Evolutionary conservation across 2,113 vertebrate genomes (phyloP).

Genomic region (zebrafish (Danio rerio)): GRCz12tu NC_133182.1:75088001-75088500

Average conservation of each 20-base stretch:
- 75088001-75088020: slow-evolving; percentile 8
- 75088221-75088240: slow-evolving; percentile 1
- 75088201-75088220: neutral
- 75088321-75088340: neutral
- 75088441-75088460: slow-evolving; percentile 23
- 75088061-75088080: neutral
- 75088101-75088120: slow-evolving; percentile 4
- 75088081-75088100: neutral
- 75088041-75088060: slow-evolving; percentile 8
- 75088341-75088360: neutral
- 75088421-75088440: slow-evolving; percentile 17
- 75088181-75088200: neutral
- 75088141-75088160: neutral
- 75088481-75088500: too few species aligned
- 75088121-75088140: neutral
- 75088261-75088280: neutral
- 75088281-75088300: slow-evolving; percentile 5
- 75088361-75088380: neutral
- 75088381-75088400: neutral
- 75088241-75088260: slow-evolving; percentile 20
- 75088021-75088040: neutral
- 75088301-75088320: neutral
- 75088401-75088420: neutral
- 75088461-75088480: slow-evolving; percentile 6
- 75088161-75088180: slow-evolving; percentile 17